These are phyloP conservation scores for Peromyscus eremicus DNA, from an alignment of 2,797 vertebrate genomes.

Conservation along the genomic window DNA sequence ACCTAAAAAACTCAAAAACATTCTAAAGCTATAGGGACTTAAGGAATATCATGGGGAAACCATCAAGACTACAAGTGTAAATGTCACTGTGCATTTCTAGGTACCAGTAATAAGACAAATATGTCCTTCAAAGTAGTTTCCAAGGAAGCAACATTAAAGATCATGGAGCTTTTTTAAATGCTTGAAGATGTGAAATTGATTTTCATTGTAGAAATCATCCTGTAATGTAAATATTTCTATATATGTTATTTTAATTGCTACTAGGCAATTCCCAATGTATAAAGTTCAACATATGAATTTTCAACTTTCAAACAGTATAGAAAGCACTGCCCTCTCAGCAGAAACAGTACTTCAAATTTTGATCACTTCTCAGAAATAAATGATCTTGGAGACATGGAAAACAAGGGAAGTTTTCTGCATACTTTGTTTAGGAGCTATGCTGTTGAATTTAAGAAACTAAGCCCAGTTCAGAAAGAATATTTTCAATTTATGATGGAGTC, in stretches of 20 bases:
- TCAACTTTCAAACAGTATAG: not conserved
- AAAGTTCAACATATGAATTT: not conserved
- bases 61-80: not conserved
- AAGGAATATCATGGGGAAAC: not conserved
- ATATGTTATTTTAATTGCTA: not conserved
- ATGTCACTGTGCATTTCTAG: not conserved
- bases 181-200: not conserved
- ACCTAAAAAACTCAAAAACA: not conserved
- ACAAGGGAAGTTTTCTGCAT: accelerated
- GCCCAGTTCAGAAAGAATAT: no score
- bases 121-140: not conserved
- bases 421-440: not conserved
- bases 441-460: not conserved
- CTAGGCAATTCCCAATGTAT: not conserved
- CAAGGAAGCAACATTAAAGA: slow-evolving; percentile 30
- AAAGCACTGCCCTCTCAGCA: not conserved
- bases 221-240: not conserved
- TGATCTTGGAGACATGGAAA: not conserved
- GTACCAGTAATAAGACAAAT: not conserved
- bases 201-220: not conserved
- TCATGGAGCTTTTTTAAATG: not conserved
- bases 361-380: not conserved
- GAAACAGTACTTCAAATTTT: not conserved
- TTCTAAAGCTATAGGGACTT: not conserved
- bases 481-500: not conserved